phyloP scores from a whole-genome alignment of 2,797 vertebrate species.

The Furcifer pardalis region DNA sequence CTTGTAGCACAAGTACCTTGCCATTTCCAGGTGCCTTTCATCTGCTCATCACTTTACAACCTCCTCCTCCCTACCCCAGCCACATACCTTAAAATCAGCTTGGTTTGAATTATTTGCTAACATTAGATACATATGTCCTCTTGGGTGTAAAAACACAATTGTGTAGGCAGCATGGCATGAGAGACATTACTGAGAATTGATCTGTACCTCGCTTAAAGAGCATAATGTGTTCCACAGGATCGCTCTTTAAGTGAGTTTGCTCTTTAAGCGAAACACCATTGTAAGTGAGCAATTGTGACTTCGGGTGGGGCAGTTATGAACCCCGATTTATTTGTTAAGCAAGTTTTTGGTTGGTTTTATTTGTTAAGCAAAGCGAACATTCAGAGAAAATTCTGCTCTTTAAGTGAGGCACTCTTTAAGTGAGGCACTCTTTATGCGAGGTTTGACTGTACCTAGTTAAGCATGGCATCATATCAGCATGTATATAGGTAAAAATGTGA shows the following conservation, averaged over 20 bases:
- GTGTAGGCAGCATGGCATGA: neutral
- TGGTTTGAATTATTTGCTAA: slow-evolving; percentile 54
- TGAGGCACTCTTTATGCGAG: too few relatives aligned
- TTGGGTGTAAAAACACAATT: neutral
- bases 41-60: neutral
- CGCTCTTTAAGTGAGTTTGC: too few relatives aligned
- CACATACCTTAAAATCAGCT: neutral
- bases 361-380: too few relatives aligned
- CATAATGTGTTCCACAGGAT: too few relatives aligned
- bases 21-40: slow-evolving; percentile 75
- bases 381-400: too few relatives aligned
- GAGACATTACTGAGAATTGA: neutral
- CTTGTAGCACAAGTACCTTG: slow-evolving; percentile 71
- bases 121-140: neutral
- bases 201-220: too few relatives aligned
- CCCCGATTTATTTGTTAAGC: too few relatives aligned
- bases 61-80: slow-evolving; percentile 21
- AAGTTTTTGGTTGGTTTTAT: too few relatives aligned
- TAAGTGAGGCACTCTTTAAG: too few relatives aligned
- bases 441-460: neutral
- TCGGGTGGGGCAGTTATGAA: too few relatives aligned
- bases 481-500: neutral
- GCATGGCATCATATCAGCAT: neutral
- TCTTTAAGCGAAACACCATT: too few relatives aligned
- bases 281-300: too few relatives aligned